Percentiles rank a stretch among this genome's conserved stretches.
These are phyloP conservation scores for Pomacea maculata DNA, from an alignment of 1,140 invertebrate species.

Conservation along the genomic window DNA sequence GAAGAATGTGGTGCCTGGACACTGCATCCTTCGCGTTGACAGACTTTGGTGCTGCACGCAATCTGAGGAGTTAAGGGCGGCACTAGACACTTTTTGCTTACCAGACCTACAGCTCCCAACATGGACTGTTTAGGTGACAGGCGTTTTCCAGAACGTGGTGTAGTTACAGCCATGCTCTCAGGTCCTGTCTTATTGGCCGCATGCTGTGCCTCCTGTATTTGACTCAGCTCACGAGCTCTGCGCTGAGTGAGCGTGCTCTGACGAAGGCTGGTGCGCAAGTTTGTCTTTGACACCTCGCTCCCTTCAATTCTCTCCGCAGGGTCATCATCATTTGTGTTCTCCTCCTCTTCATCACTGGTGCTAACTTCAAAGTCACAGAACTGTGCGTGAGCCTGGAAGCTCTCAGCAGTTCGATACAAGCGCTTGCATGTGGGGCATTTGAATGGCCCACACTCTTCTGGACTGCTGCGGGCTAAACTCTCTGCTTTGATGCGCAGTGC, in stretches of 20 bases:
- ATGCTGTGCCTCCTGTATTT: slow-evolving; percentile 13
- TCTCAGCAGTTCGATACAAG: slow-evolving; percentile 86
- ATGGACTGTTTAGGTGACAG: slow-evolving; percentile 33
- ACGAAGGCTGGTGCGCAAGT: slow-evolving; percentile 22
- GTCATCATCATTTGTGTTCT: slow-evolving; percentile 11
- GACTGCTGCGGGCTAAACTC: slow-evolving; percentile 55
- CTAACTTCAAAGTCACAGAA: slow-evolving; percentile 73
- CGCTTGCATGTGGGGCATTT: slow-evolving; percentile 88
- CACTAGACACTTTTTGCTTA: slow-evolving; percentile 21
- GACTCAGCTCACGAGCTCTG: slow-evolving; percentile 22
- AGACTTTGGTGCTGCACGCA: too few relatives aligned
- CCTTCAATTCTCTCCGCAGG: slow-evolving; percentile 9
- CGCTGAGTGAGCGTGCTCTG: slow-evolving; percentile 31
- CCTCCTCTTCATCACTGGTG: slow-evolving; percentile 59
- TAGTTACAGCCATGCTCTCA: not conserved
- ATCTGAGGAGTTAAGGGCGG: too few relatives aligned
- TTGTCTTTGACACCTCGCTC: not conserved
- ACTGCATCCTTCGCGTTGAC: too few relatives aligned
- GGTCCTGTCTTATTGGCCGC: not conserved
- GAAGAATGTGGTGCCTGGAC: too few relatives aligned
- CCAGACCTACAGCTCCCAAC: slow-evolving; percentile 32
- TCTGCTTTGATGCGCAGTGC: slow-evolving; percentile 59
- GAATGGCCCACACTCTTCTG: slow-evolving; percentile 73
- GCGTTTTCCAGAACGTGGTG: not conserved
- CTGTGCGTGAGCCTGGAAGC: slow-evolving; percentile 83